These are phyloP conservation scores for Dryobota labecula DNA, from an alignment of 2,888 invertebrate genomes.

Conservation along the genomic window DNA sequence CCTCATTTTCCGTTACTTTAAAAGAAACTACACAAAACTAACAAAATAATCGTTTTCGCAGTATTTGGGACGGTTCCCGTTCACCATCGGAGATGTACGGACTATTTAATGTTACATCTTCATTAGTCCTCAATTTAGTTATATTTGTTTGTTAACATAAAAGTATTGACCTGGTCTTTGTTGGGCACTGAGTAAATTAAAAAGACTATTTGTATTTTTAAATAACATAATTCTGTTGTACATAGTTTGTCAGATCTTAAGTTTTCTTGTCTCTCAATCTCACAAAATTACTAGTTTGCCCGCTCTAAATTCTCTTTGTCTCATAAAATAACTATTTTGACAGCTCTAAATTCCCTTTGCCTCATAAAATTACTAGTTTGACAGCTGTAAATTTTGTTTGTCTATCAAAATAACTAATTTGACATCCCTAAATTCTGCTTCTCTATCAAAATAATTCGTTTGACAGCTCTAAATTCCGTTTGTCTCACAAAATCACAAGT, in stretches of 20 bases:
- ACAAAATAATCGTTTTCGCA: conserved; percentile 15
- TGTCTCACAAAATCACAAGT: not conserved
- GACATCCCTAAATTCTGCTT: not conserved
- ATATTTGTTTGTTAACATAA: not conserved
- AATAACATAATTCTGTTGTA: not conserved
- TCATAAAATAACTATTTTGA: not conserved
- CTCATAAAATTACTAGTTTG: not conserved
- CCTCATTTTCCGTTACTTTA: no score
- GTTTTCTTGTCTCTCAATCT: not conserved
- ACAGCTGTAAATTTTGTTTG: not conserved
- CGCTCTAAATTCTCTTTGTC: not conserved
- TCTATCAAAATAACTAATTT: no score
- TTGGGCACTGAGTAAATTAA: not conserved
- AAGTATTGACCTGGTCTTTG: not conserved
- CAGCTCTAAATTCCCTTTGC: not conserved
- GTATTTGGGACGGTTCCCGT: conserved; percentile 17
- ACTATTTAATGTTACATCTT: not conserved
- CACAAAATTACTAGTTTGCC: not conserved
- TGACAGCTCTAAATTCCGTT: not conserved
- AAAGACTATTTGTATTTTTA: not conserved
- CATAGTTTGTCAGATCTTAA: not conserved
- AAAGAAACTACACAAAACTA: conserved; percentile 7
- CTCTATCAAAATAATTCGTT: not conserved
- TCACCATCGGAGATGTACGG: conserved; percentile 29
- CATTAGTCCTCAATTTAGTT: conserved; percentile 20